Evolutionary conservation across 1,140 invertebrate genomes (phyloP).

Genomic region (Brachionus asplanchnoidis): DNA sequence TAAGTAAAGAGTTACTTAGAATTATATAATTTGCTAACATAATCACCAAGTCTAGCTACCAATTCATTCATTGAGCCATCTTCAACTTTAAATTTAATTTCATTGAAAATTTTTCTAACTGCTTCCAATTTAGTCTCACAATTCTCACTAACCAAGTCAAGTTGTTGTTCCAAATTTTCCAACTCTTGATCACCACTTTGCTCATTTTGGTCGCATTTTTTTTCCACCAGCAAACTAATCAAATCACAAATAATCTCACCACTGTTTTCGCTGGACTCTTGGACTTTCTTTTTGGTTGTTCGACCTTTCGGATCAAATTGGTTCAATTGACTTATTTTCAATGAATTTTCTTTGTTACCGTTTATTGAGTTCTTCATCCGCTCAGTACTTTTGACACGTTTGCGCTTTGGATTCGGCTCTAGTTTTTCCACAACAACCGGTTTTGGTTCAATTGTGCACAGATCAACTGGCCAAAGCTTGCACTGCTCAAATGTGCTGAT

Average conservation of each 20-base stretch:
- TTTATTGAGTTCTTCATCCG: neutral
- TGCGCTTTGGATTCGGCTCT: neutral
- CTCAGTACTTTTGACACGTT: neutral
- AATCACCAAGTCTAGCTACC: neutral
- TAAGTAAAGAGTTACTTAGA: neutral
- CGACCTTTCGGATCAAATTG: neutral
- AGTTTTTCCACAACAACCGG: neutral
- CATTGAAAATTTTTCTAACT: neutral
- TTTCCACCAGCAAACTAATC: neutral
- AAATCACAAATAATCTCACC: neutral
- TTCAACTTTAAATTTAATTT: neutral
- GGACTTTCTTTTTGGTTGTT: neutral
- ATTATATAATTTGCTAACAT: neutral
- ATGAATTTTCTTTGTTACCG: neutral
- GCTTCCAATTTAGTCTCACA: neutral
- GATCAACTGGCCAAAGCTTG: neutral
- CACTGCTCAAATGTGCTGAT: neutral
- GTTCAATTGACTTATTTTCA: neutral
- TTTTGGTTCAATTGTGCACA: constrained; percentile 2
- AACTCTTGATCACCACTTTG: neutral
- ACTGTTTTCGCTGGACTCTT: neutral
- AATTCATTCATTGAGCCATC: neutral
- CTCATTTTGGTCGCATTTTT: neutral
- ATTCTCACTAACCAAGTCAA: neutral
- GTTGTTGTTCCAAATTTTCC: neutral